Percentiles rank a stretch among this genome's conserved stretches.
phyloP scores from a whole-genome alignment of 2,888 invertebrate genomes.

The Gymnosoma rotundatum region DNA sequence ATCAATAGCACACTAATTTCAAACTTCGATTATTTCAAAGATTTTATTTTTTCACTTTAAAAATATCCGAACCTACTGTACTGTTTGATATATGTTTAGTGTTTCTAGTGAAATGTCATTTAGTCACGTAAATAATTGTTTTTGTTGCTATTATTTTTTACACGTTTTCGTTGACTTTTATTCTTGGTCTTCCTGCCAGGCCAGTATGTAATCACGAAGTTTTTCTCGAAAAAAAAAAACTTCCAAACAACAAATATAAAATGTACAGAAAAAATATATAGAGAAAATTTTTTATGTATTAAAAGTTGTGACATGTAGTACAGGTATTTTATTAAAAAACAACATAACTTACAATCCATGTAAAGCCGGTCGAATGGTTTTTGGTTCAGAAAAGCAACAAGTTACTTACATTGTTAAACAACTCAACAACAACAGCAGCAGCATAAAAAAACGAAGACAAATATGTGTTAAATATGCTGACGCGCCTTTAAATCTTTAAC shows the following conservation, averaged over 20 bases:
- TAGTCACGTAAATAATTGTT: constrained; percentile 44
- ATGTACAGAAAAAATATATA: no score
- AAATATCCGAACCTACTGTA: background rate
- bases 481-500: constrained; percentile 44
- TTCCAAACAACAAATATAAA: constrained; percentile 24
- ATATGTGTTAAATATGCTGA: constrained; percentile 2
- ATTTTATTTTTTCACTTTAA: no score
- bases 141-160: constrained; percentile 13
- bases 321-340: constrained; percentile 23
- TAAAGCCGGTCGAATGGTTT: constrained; percentile 31
- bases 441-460: constrained; percentile 10
- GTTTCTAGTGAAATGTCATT: constrained; percentile 49
- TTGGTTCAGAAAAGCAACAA: constrained; percentile 65
- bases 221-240: constrained; percentile 10
- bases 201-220: constrained; percentile 25
- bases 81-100: constrained; percentile 15
- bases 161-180: constrained; percentile 17
- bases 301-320: constrained; percentile 40
- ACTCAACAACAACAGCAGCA: background rate
- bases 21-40: no score
- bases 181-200: constrained; percentile 30
- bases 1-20: no score
- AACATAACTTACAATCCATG: background rate
- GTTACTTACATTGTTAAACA: constrained; percentile 52
- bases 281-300: constrained; percentile 46